Evolutionary conservation across 2,888 invertebrate species (phyloP).

Genomic region (Caenorhabditis auriculariae): DNA sequence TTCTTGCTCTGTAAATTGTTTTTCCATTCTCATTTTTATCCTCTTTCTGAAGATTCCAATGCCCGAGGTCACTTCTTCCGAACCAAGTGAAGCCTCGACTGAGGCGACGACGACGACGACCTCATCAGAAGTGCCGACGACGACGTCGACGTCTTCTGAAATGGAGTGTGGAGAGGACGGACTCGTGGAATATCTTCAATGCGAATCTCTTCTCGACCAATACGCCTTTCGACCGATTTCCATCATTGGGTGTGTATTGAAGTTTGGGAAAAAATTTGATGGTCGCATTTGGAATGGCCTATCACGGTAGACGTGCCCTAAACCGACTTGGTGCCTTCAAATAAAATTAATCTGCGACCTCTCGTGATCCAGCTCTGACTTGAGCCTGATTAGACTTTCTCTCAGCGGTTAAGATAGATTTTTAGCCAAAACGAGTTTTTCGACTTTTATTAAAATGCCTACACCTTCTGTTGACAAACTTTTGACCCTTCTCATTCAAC

Average conservation of each 20-base stretch:
- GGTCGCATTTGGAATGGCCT: too few relatives aligned
- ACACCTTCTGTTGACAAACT: too few relatives aligned
- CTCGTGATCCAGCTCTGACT: too few relatives aligned
- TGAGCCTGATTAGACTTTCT: too few relatives aligned
- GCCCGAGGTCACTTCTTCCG: not conserved
- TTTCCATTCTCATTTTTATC: not conserved
- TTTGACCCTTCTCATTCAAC: too few relatives aligned
- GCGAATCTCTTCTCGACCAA: conserved; percentile 51
- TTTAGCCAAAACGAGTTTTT: too few relatives aligned
- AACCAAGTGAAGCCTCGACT: not conserved
- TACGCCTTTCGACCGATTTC: conserved; percentile 54
- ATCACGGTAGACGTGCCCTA: too few relatives aligned
- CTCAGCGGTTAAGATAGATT: too few relatives aligned
- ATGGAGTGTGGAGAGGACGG: conserved; percentile 51
- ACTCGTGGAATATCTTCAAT: conserved; percentile 50
- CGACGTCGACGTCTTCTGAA: conserved; percentile 19
- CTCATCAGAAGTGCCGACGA: conserved; percentile 23
- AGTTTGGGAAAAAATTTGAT: conserved; percentile 1
- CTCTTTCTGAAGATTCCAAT: not conserved
- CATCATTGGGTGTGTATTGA: conserved; percentile 51
- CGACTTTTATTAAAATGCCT: too few relatives aligned
- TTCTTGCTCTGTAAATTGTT: conserved; percentile 11
- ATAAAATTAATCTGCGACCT: too few relatives aligned
- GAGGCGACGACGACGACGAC: conserved; percentile 10
- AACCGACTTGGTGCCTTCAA: too few relatives aligned